Base-by-base conservation (phyloP, 2,797 vertebrate genomes). In the Pteronotus mesoamericanus region DNA sequence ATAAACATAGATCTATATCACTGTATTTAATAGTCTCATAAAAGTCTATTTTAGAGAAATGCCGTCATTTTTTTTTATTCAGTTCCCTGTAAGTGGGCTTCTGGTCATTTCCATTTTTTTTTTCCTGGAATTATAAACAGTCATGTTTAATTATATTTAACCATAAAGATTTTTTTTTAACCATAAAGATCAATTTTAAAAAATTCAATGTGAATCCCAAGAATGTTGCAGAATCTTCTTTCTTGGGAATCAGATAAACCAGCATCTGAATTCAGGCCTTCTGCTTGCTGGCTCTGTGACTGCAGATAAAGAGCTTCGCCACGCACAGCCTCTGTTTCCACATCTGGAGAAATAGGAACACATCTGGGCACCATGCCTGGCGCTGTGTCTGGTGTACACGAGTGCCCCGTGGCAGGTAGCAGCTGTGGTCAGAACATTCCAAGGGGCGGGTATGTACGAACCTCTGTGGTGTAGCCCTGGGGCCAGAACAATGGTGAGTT, bases 31-130 rank as follows among this genome's bases (percentile, higher is more conserved):
- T 86, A n/a, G 44, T 84, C 78, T 93, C 44, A 46, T 89, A 66
- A 89, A 96, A 75, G 16, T 91, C 57, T 96, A 4, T 91, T 90
- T 93, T 93, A 89, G 46, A 69, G 42, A 89, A 72, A 72, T 34
- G 66, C 12, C 5, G 64, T 86, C 72, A 11, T 68, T 93, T 94
- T 93, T 94, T 95, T 94, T 26, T 15, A 68, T 88, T 78, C 14
- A 29, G 6, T 80, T 71, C 59, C 61, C 74, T 95, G 37, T 84
- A 92, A 92, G 57, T 80, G n/a, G 32, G 26, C 34, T 4, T 94
- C 2, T 90, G n/a, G 8, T 85, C 89, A 86, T 89, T 92, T 82
- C 21, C 8, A 44, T 68, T n/a, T 68, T 64, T 89, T 46, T 24
- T 42, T 69, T 61, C 37, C 64, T 79, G 39, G 89, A 94, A 85